These are phyloP conservation scores for Cromileptes altivelis DNA, from an alignment of 2,113 vertebrate species.

Conservation along the genomic window DNA sequence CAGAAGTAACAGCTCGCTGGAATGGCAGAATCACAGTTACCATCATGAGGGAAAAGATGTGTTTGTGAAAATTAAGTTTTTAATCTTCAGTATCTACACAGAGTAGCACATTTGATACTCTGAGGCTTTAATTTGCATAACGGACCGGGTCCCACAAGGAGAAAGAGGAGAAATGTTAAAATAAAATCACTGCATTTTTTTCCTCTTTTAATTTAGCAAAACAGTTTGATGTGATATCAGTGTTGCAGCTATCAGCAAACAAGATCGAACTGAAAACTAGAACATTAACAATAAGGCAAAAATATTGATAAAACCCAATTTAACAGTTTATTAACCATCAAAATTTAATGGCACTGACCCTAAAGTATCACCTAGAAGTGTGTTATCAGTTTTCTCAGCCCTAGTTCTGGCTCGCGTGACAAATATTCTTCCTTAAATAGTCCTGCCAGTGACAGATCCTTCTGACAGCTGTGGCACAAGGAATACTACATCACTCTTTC, in stretches of 20 bases:
- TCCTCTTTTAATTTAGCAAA: slow-evolving; percentile 3
- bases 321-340: slow-evolving; percentile 17
- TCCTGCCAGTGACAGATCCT: slow-evolving; percentile 63
- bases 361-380: slow-evolving; percentile 34
- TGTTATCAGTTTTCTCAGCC: slow-evolving; percentile 36
- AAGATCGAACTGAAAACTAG: background rate
- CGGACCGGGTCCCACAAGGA: background rate
- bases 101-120: slow-evolving; percentile 16
- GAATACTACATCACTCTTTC: slow-evolving; percentile 63
- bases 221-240: slow-evolving; percentile 6
- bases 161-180: background rate
- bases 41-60: slow-evolving; percentile 7
- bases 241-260: slow-evolving; percentile 3
- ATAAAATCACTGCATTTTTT: slow-evolving; percentile 20
- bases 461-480: slow-evolving; percentile 50
- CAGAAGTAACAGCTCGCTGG: background rate
- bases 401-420: slow-evolving; percentile 43
- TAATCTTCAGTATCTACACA: slow-evolving; percentile 42
- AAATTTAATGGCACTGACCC: slow-evolving; percentile 22
- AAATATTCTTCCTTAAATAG: slow-evolving; percentile 65
- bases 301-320: background rate
- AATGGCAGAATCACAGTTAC: slow-evolving; percentile 5
- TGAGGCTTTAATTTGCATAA: slow-evolving; percentile 21
- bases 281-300: background rate
- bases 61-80: slow-evolving; percentile 28